Evolutionary conservation across 2,113 vertebrate species (phyloP), one percentile per base, ranked within the genome.

Genomic region (Vireo altiloquus): DNA sequence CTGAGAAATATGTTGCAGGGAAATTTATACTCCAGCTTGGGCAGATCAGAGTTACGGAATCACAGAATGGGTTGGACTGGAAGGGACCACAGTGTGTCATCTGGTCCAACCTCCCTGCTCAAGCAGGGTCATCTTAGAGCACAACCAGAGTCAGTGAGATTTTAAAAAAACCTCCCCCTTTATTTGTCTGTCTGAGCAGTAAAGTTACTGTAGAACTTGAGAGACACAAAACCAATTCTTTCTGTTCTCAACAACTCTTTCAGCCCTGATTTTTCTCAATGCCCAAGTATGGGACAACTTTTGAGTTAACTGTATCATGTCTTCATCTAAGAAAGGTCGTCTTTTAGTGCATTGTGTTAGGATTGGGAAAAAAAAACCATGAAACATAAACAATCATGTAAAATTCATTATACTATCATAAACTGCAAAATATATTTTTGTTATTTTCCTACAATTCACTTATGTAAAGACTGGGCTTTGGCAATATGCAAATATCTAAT

Each of bases 331-430:
- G 31, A 87, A 68, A 24, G 4, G 7, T 46, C 78, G n/a, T 27
- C 7, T 69, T 89, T 57, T 46, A 69, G 7, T 54, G 11, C 16
- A n/a, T 30, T 65, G 6, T 31, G 7, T 59, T 85, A 59, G 7
- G 10, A 40, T 5, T n/a, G 15, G 37, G 27, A 1, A 0, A 1
- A 8, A 15, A 50, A 15, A 0, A 89, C 6, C 20, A 40, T 23
- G 47, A 93, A 93, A 27, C 13, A 52, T 42, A 72, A 9, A 31
- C 8, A 60, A 7, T 27, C 11, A 9, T 59, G 25, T 52, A 23
- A 15, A 85, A 66, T 27, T 66, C 2, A 54, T 71, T 68, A 52
- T 10, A 40, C 3, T 9, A 13, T 30, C 42, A n/a, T 39, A 78
- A 88, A 72, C 5, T 39, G 9, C 10, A 39, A 65, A 71, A 17